Percentiles rank a stretch among this genome's conserved stretches.
phyloP scores from a whole-genome alignment of 53 echinoderm and acorn worm genomes.

The Glandiceps talaboti region DNA sequence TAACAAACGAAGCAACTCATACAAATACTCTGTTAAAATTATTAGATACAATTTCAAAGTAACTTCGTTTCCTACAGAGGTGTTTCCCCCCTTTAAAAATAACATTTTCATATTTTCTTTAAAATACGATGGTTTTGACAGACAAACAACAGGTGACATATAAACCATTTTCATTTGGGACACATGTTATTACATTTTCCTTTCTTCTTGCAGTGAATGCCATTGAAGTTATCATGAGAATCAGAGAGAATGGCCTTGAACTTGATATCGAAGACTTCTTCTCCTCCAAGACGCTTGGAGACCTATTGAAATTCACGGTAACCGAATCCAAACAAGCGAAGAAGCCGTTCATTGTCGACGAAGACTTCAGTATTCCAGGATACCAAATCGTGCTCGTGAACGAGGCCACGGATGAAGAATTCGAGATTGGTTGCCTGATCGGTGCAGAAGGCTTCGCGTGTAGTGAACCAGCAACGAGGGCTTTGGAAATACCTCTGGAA shows the following conservation, averaged over 20 bases:
- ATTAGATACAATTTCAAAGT: no score
- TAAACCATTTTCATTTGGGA: no score
- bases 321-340: background rate
- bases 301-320: no score
- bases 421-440: background rate
- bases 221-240: background rate
- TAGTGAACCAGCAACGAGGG: background rate
- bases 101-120: no score
- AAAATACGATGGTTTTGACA: no score
- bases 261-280: background rate
- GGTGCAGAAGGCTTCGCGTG: background rate
- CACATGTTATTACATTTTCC: no score
- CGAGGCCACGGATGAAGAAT: background rate
- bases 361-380: background rate
- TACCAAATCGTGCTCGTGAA: background rate
- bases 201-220: background rate
- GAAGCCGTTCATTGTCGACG: background rate
- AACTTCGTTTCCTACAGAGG: no score
- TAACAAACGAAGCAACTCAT: no score
- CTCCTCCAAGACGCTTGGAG: background rate
- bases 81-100: no score
- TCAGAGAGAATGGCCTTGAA: background rate
- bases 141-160: no score
- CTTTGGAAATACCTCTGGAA: background rate
- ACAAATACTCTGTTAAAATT: no score